Evolutionary conservation across 2,888 invertebrate genomes (phyloP), one percentile per base, ranked within the genome.

Genomic region (Xestia rhomboidea): DNA sequence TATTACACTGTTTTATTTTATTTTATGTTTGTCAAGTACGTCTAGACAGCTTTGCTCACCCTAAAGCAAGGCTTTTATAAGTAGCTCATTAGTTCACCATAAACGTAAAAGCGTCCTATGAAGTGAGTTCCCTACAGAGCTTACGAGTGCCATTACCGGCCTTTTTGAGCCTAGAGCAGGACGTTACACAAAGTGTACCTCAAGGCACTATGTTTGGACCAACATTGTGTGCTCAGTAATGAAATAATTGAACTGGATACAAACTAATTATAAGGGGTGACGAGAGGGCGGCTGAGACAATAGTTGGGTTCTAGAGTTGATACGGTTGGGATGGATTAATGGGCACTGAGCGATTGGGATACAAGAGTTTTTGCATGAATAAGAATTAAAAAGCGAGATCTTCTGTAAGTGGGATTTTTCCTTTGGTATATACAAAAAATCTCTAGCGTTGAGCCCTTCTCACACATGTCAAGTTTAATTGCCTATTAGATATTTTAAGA

Each of bases 391-490:
- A 57, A 64, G 51, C 18, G 51, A n/a, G n/a, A 60, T 34, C 41
- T 76, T 60, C 2, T 11, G 69, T 64, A 24, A 15, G 15, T 44
- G n/a, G 8, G 5, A 13, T 24, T n/a, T 11, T 54, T 51, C 44
- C 46, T 27, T 76, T 41, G n/a, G 15, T 21, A 57, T 46, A n/a
- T n/a, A n/a, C n/a, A 64, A 64, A 27, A 30, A 44, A 68, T 24
- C 70, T 60, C 15, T n/a, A 44, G 21, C 41, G 62, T 41, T 54
- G 73, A 64, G 68, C 74, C 79, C 81, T 84, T 76, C 79, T 81
- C 84, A 73, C 86, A 86, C 86, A 85, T 86, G 88, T 88, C 90
- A 85, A 77, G 82, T 76, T 82, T 89, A 91, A 90, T 90, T 90
- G 88, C 63, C 54, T 66, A 69, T 76, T 68, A 79, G 64, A 63